Evolutionary conservation across 2,113 vertebrate genomes (phyloP).

Genomic region (Ctenodactylus gundi): DNA sequence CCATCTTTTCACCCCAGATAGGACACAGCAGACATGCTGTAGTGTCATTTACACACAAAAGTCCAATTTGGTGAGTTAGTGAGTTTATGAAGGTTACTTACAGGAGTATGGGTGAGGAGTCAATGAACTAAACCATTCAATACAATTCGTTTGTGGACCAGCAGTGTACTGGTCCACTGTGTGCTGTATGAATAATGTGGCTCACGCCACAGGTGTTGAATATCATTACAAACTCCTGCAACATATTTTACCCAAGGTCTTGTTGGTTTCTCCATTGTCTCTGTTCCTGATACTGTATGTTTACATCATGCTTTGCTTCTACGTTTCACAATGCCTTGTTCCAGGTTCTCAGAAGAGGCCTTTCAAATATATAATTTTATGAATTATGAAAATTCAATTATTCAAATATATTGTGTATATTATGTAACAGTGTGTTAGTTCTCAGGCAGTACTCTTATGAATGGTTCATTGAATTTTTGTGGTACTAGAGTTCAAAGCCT

Average conservation of each 20-base stretch:
- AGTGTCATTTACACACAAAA: too few species aligned
- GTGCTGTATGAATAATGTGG: background rate
- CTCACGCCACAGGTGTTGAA: background rate
- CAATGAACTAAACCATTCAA: background rate
- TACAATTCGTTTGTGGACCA: too few species aligned
- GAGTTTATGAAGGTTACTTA: too few species aligned
- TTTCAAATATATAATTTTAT: slow-evolving; percentile 25
- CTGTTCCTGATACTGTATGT: background rate
- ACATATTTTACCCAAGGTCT: background rate
- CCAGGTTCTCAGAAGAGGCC: background rate
- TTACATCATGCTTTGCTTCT: background rate
- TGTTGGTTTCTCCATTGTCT: background rate
- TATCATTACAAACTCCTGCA: background rate
- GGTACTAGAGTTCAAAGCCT: too few species aligned
- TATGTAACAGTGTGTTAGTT: background rate
- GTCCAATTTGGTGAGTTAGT: too few species aligned
- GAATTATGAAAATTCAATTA: background rate
- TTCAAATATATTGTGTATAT: background rate
- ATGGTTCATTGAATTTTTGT: too few species aligned
- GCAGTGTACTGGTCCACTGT: too few species aligned
- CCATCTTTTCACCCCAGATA: too few species aligned
- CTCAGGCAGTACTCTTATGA: background rate
- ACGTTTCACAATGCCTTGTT: background rate
- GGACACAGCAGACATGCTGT: too few species aligned
- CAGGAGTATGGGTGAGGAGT: too few species aligned